Base-by-base conservation (phyloP, 2,888 invertebrate genomes). In the Orgyia antiqua region DNA sequence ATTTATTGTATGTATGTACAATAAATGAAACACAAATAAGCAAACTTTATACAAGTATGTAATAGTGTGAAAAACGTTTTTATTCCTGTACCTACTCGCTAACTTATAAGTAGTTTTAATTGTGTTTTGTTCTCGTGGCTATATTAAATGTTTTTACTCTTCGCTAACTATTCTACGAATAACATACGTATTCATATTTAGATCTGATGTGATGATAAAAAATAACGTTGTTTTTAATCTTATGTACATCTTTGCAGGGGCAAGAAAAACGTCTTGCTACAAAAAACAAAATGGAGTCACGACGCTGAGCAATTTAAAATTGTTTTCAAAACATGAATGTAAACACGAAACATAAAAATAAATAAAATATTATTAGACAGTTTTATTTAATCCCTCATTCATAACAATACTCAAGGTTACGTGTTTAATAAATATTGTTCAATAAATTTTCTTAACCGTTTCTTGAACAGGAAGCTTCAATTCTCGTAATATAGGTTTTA, bases 211-310 rank as follows among this genome's bases (percentile, higher is more conserved):
- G n/a, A n/a, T n/a, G n/a, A n/a, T n/a, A n/a, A 20, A 20, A 20
- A 6, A 20, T n/a, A 5, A 20, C 9, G 8, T 23, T 11, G 10
- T 23, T 23, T 3, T 4, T 11, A 24, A 17, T 29, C 31, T 41
- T 37, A 33, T 38, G 13, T 9, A 11, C n/a, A 11, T 40, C 24
- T 9, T 35, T 3, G 6, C 51, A 51, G 51, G 47, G 36, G 11
- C 38, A 29, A 29, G 27, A 30, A 36, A 43, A 42, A 40, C 40
- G 8, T 10, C 29, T 10, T 27, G 17, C 11, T 17, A 25, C 19
- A 48, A 42, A 43, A 47, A 45, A 38, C 28, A 7, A 30, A 10
- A 26, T 27, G 8, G 19, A 23, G 29, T 36, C 39, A 41, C 38
- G 35, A 39, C 32, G 13, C 7, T 23, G 9, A 29, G 12, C 31